Evolutionary conservation across 2,113 vertebrate species (phyloP), one percentile per base, ranked within the genome.

Genomic region (Gambusia holbrooki): DNA sequence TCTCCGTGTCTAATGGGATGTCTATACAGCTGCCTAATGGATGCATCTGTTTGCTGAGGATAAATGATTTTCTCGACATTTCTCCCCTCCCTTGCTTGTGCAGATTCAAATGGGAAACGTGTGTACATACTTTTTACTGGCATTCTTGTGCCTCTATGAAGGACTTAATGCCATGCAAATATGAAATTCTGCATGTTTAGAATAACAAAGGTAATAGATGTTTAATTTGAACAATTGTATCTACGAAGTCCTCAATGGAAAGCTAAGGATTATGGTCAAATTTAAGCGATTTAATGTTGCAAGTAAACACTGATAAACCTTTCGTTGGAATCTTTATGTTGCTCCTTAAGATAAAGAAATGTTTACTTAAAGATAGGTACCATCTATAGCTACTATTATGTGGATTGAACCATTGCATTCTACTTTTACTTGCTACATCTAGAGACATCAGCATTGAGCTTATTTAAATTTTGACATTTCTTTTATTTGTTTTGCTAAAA

Each of bases 151-250:
- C 9, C 3, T 66, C 66, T 68, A 65, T 58, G 63, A 64, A 78
- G 37, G 37, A 33, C 29, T 66, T 28, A 25, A 13, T 79, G 42
- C 73, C 35, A 28, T 45, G 15, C 63, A 30, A 6, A 61, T 30
- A 32, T 37, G n/a, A 25, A 22, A 29, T 19, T 17, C 58, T 69
- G 86, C 37, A 62, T 82, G 48, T 67, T 87, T 91, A 33, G 87
- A 96, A 95, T 96, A 54, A 54, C 48, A 54, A 19, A 25, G 48
- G 95, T 92, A 42, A 15, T 19, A 48, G 96, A 96, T 25, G 84
- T 83, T 95, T 92, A 95, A 96, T 45, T 96, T 96, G 82, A 94
- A 96, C 14, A 93, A 94, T 0, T 96, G 95, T 69, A 90, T 93
- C 69, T 94, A 30, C 4, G 22, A 13, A 13, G 35, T 13, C 40